phyloP scores from a whole-genome alignment of 2,113 vertebrate species.

The Ammodramus savannarum region DNA sequence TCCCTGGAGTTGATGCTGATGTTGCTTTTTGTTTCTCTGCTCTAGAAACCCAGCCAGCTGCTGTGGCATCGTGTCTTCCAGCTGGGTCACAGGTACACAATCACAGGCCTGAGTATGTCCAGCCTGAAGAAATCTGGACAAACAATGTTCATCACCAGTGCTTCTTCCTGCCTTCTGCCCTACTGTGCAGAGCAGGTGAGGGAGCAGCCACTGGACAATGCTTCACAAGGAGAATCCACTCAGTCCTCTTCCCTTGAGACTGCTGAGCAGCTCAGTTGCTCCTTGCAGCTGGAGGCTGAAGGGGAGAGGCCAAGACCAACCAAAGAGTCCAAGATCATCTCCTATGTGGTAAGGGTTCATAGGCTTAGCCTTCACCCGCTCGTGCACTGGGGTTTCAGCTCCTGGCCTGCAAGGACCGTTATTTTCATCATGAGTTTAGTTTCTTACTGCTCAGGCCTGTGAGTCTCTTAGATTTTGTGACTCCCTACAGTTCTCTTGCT shows the following conservation, averaged over 20 bases:
- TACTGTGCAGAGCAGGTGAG: not conserved
- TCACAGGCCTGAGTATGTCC: conserved; percentile 75
- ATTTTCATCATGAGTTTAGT: not conserved
- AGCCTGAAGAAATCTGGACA: conserved; percentile 70
- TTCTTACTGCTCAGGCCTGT: not conserved
- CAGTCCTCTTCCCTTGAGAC: not conserved
- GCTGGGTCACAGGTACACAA: conserved; percentile 71
- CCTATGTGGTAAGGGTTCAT: conserved; percentile 73
- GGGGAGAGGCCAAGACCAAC: not conserved
- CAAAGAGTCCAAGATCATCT: conserved; percentile 76
- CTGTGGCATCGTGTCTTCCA: conserved; percentile 73
- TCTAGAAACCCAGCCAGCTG: conserved; percentile 71
- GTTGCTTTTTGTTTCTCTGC: not conserved
- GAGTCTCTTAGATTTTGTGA: not conserved
- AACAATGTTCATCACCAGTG: conserved; percentile 67
- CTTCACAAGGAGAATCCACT: not conserved
- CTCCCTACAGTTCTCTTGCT: not conserved
- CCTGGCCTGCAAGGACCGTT: not conserved
- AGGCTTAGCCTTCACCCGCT: not conserved
- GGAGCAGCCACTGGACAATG: not conserved
- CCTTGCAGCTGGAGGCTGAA: conserved; percentile 19
- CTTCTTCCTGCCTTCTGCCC: conserved; percentile 65
- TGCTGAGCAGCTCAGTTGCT: not conserved
- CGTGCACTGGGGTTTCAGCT: not conserved
- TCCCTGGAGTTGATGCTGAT: not conserved